Evolutionary conservation across 2,797 vertebrate species (phyloP).

Genomic region (Sebastes iracundus): DNA sequence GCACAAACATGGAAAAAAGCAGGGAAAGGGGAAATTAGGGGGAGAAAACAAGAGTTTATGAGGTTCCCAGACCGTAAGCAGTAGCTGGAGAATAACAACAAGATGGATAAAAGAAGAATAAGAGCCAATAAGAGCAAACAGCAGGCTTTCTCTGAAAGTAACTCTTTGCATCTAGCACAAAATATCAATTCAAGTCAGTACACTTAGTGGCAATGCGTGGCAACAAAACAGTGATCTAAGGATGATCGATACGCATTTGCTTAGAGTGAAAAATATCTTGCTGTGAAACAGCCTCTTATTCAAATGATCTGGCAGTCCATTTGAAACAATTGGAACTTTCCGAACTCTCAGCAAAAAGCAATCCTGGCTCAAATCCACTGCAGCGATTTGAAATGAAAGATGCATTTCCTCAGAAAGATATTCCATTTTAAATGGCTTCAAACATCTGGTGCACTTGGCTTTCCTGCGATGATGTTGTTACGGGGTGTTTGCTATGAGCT

Average conservation of each 20-base stretch:
- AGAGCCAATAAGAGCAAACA: neutral
- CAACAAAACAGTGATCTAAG: neutral
- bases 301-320: neutral
- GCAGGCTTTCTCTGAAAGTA: neutral
- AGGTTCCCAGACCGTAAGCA: neutral
- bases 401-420: constrained; percentile 1
- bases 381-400: constrained; percentile 1
- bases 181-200: neutral
- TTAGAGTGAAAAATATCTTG: constrained; percentile 12
- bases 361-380: constrained; percentile 21
- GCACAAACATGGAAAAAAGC: neutral
- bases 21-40: neutral
- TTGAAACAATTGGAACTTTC: constrained; percentile 11
- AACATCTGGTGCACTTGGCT: constrained; percentile 1
- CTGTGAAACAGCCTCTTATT: neutral
- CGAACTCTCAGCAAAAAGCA: constrained; percentile 23
- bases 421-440: constrained; percentile 10
- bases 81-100: neutral
- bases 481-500: neutral
- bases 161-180: neutral
- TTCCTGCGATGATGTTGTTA: neutral
- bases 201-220: neutral
- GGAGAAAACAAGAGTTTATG: neutral
- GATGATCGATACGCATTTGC: constrained; percentile 15
- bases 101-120: neutral